Evolutionary conservation across 1,140 invertebrate genomes (phyloP).

Genomic region (Popillia japonica): DNA sequence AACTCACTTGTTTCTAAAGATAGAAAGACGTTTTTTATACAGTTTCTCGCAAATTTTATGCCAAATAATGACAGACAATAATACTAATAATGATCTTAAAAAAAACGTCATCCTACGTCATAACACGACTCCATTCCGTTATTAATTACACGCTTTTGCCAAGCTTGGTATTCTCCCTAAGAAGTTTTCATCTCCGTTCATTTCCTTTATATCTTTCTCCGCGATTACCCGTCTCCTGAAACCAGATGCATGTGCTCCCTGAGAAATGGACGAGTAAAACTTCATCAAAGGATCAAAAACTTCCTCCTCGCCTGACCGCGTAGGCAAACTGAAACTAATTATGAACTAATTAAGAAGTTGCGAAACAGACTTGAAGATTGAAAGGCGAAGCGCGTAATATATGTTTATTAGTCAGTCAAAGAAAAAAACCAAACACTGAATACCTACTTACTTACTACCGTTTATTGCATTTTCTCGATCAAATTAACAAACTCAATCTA

Average conservation of each 20-base stretch:
- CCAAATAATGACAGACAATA: too few relatives aligned
- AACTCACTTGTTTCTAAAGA: too few relatives aligned
- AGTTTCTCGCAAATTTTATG: too few relatives aligned
- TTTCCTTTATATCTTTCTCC: neutral
- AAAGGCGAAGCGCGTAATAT: neutral
- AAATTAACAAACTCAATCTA: neutral
- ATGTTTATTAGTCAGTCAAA: too few relatives aligned
- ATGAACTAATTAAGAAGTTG: constrained; percentile 22
- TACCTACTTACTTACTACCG: too few relatives aligned
- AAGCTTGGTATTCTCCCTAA: neutral
- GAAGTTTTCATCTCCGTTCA: neutral
- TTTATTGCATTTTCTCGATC: neutral
- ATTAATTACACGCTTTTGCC: neutral
- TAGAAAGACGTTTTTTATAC: too few relatives aligned
- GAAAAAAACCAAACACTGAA: too few relatives aligned
- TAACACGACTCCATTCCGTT: constrained; percentile 2
- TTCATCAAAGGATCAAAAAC: constrained; percentile 23
- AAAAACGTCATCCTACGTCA: too few relatives aligned
- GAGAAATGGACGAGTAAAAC: neutral
- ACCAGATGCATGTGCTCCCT: neutral
- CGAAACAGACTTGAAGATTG: neutral
- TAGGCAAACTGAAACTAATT: constrained; percentile 12
- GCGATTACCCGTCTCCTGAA: neutral
- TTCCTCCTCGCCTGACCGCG: neutral
- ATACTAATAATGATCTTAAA: too few relatives aligned